Evolutionary conservation across 2,113 vertebrate genomes (phyloP), one percentile per base, ranked within the genome.

Genomic region (Pungitius pungitius): DNA sequence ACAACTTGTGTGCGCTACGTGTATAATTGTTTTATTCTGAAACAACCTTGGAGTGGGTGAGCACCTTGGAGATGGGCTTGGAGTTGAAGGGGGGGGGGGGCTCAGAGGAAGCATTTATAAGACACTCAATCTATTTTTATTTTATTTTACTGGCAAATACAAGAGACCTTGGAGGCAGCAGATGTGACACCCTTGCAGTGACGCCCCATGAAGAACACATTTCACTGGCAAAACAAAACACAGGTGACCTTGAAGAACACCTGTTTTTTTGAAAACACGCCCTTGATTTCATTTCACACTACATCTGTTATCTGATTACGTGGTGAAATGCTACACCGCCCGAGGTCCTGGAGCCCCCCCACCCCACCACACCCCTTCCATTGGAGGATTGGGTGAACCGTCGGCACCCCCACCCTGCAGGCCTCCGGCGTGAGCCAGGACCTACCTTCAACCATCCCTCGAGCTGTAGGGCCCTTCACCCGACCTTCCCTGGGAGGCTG

Each of bases 51-150:
- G 75, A 82, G 84, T 73, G 62, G 87, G 61, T 80, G 88, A 88
- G 77, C 81, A 77, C 82, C 84, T 81, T 62, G 0, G 26, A 91
- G 78, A 90, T 78, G 85, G 60, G 80, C 73, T 4, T 8, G 9
- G 33, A 35, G 33, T 35, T 35, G 33, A 6, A 7, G 33, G 3
- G 14, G 30, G 27, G 47, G 39, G 11, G 24, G 58, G 81, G 84
- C 74, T 73, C 52, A 85, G 63, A 88, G 69, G 82, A 85, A 73
- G 69, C 43, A 86, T 82, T 89, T 90, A 85, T 71, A 60, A 10
- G 1, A 72, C 73, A 91, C 82, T 90, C 92, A 87, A 92, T 95
- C 89, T 93, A 87, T 93, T 95, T 90, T 93, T 87, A 92, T 95
- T 90, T 93, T 87, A 93, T 95, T 94, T 92, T 88, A 77, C 68